Evolutionary conservation across 2,113 vertebrate genomes (phyloP).

Genomic region (Melanerpes aurifrons): DNA sequence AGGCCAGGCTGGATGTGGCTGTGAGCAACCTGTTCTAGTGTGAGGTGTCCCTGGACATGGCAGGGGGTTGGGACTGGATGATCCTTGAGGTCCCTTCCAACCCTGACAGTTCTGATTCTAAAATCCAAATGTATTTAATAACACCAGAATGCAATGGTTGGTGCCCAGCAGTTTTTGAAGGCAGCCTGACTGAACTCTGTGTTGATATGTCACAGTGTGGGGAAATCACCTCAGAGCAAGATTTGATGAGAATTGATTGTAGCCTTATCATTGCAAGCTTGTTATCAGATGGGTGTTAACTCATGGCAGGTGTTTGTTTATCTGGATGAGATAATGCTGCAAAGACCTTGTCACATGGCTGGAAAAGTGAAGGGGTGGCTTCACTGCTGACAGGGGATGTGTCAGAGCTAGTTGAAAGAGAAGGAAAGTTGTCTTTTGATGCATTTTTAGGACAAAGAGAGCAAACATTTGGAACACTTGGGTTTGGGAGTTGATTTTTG

Average conservation of each 20-base stretch:
- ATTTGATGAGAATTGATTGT: slow-evolving; percentile 67
- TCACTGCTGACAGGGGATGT: not conserved
- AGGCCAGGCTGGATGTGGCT: too few relatives aligned
- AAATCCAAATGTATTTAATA: not conserved
- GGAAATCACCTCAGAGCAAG: slow-evolving; percentile 22
- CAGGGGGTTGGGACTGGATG: too few relatives aligned
- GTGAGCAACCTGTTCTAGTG: too few relatives aligned
- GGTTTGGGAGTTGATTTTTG: accelerated
- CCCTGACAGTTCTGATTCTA: too few relatives aligned
- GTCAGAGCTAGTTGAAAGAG: not conserved
- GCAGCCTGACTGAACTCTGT: not conserved
- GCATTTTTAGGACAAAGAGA: not conserved
- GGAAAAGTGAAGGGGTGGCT: not conserved
- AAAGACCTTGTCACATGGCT: not conserved
- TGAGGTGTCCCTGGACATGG: too few relatives aligned
- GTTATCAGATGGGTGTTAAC: slow-evolving; percentile 41
- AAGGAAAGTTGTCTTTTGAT: not conserved
- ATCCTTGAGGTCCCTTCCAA: too few relatives aligned
- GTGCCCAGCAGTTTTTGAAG: not conserved
- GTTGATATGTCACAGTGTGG: not conserved
- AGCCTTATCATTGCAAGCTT: slow-evolving; percentile 32
- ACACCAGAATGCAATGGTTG: not conserved
- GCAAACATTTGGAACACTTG: accelerated
- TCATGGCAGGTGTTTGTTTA: slow-evolving; percentile 56
- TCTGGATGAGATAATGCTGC: slow-evolving; percentile 57